A percentile compares a stretch with the other conserved stretches of the same genome.
These are phyloP conservation scores for Lithophane ornitopus DNA, from an alignment of 2,888 invertebrate genomes.

Conservation along the genomic window DNA sequence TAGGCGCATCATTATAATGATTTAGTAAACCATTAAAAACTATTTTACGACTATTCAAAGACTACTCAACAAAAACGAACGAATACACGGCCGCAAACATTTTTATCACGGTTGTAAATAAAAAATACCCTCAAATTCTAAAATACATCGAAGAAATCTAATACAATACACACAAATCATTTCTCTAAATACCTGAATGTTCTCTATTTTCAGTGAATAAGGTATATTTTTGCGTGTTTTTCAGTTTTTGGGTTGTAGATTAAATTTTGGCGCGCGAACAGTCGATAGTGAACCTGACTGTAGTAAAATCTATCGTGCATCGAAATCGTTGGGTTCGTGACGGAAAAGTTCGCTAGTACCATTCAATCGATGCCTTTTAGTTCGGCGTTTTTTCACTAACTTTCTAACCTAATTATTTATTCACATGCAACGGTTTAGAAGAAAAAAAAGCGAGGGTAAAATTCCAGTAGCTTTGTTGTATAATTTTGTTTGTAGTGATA, in stretches of 20 bases:
- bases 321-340: constrained; percentile 82
- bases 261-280: constrained; percentile 69
- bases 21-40: constrained; percentile 70
- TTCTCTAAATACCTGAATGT: constrained; percentile 46
- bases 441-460: constrained; percentile 25
- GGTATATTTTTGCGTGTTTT: constrained; percentile 65
- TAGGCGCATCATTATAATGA: constrained; percentile 69
- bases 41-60: constrained; percentile 70
- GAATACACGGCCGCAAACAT: constrained; percentile 86
- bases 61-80: constrained; percentile 79
- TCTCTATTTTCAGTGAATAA: constrained; percentile 64
- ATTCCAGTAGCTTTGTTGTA: constrained; percentile 1
- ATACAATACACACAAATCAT: constrained; percentile 65
- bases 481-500: background rate
- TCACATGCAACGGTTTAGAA: constrained; percentile 73
- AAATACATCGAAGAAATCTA: constrained; percentile 78
- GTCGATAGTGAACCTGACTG: constrained; percentile 77
- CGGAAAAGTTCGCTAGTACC: constrained; percentile 78
- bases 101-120: constrained; percentile 89
- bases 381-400: constrained; percentile 73
- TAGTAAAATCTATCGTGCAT: constrained; percentile 88
- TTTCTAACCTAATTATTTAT: constrained; percentile 84
- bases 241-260: constrained; percentile 51
- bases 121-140: constrained; percentile 78
- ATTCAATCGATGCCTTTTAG: constrained; percentile 85